Percentiles rank a stretch among this genome's conserved stretches.
These are phyloP conservation scores for Megalonaias nervosa DNA, from an alignment of 1,140 invertebrate species.

Conservation along the genomic window DNA sequence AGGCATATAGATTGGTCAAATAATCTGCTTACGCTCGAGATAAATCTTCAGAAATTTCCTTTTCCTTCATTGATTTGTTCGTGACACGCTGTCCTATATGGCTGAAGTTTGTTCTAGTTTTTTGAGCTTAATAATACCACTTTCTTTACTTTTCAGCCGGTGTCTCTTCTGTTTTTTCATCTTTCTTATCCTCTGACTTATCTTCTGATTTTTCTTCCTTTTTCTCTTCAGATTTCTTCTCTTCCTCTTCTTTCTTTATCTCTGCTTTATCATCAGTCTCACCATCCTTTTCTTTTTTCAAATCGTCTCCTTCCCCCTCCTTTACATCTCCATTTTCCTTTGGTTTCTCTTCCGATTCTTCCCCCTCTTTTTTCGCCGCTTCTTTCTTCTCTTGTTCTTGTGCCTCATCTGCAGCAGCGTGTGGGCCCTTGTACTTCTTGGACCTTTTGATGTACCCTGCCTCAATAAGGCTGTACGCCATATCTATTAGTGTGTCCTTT, in stretches of 20 bases:
- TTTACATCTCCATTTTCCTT: constrained; percentile 49
- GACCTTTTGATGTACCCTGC: constrained; percentile 71
- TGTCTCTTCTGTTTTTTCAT: too few species aligned
- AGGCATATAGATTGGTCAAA: too few species aligned
- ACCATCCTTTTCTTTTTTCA: constrained; percentile 36
- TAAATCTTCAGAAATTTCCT: too few species aligned
- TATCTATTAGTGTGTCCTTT: constrained; percentile 72
- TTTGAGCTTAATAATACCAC: too few species aligned
- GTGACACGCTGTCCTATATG: too few species aligned
- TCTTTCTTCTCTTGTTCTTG: constrained; percentile 22
- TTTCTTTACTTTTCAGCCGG: too few species aligned
- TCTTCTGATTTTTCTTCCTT: too few species aligned
- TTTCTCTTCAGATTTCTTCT: constrained; percentile 10
- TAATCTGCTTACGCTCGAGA: too few species aligned
- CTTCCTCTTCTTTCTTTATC: constrained; percentile 28
- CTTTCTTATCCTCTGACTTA: too few species aligned
- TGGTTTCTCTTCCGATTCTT: constrained; percentile 41
- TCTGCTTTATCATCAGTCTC: constrained; percentile 39
- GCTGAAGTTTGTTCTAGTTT: too few species aligned
- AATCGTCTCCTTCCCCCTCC: constrained; percentile 38
- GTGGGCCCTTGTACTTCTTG: constrained; percentile 68
- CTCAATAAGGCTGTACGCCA: constrained; percentile 73
- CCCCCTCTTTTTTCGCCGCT: constrained; percentile 35
- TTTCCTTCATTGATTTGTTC: too few species aligned
- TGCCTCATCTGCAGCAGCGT: constrained; percentile 21